phyloP scores from a whole-genome alignment of 2,888 invertebrate genomes.

The Ectobius pallidus region DNA sequence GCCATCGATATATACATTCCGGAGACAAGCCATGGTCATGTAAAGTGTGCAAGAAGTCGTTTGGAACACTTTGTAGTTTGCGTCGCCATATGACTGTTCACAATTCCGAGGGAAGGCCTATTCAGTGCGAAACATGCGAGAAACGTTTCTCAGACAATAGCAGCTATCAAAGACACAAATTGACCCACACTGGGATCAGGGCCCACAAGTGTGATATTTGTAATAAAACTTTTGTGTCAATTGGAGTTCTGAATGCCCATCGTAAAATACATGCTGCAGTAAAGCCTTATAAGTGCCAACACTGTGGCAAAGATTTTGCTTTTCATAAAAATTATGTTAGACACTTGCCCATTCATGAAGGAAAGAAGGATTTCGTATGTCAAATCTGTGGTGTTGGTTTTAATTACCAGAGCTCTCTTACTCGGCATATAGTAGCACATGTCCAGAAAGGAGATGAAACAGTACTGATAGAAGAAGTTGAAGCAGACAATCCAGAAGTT shows the following conservation, averaged over 20 bases:
- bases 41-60: constrained; percentile 55
- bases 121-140: constrained; percentile 56
- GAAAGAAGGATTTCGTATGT: constrained; percentile 28
- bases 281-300: constrained; percentile 49
- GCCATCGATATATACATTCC: constrained; percentile 54
- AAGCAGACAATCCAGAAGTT: background rate
- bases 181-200: constrained; percentile 54
- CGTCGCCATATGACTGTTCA: constrained; percentile 56
- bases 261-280: constrained; percentile 50
- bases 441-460: constrained; percentile 1
- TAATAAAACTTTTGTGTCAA: constrained; percentile 59
- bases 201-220: constrained; percentile 58
- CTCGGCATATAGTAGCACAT: constrained; percentile 37
- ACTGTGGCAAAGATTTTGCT: constrained; percentile 51
- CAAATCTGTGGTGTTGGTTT: constrained; percentile 34
- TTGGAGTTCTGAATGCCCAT: constrained; percentile 58
- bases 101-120: constrained; percentile 54
- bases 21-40: constrained; percentile 47
- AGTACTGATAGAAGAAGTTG: background rate
- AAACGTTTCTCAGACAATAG: constrained; percentile 56
- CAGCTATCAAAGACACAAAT: constrained; percentile 54
- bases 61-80: constrained; percentile 54
- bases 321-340: constrained; percentile 52
- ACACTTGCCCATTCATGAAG: constrained; percentile 50
- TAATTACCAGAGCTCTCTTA: constrained; percentile 38